A percentile compares a stretch with the other conserved stretches of the same genome.
These are phyloP conservation scores for Drosophila mulleri DNA, from an alignment of 2,888 invertebrate species.

Conservation along the genomic window DNA sequence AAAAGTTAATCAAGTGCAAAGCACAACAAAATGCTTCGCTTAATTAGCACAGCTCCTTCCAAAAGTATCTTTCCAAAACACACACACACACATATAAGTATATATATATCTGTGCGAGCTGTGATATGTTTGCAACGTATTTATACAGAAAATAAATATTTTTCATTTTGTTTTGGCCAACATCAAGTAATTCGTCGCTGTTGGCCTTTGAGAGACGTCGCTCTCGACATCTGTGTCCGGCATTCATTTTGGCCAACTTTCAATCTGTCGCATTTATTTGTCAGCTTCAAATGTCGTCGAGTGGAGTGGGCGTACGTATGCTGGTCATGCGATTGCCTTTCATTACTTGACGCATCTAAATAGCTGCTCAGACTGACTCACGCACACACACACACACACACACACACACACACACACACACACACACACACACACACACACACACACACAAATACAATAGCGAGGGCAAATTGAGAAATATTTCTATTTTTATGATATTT, in stretches of 20 bases:
- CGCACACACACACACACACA: constrained; percentile 2
- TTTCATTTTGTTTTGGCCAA: constrained; percentile 20
- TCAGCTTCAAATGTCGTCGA: constrained; percentile 67
- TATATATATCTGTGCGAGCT: too few species aligned
- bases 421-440: neutral
- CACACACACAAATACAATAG: neutral
- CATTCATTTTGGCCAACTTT: constrained; percentile 69
- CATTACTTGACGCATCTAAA: constrained; percentile 53
- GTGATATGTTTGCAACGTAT: constrained; percentile 4
- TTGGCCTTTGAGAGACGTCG: constrained; percentile 45
- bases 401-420: neutral
- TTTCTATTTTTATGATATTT: neutral
- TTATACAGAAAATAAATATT: constrained; percentile 7
- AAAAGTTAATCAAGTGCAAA: constrained; percentile 68
- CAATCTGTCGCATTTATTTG: constrained; percentile 79
- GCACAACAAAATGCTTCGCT: constrained; percentile 61
- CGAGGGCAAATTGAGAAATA: constrained; percentile 11
- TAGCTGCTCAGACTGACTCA: constrained; percentile 19
- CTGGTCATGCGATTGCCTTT: constrained; percentile 62
- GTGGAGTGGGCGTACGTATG: constrained; percentile 64
- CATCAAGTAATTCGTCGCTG: constrained; percentile 26
- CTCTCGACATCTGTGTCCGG: constrained; percentile 51
- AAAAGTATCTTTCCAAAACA: constrained; percentile 12
- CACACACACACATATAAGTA: neutral
- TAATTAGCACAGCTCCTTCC: constrained; percentile 55